Base-by-base conservation (phyloP, 2,113 vertebrate species). In the Eudyptes chrysolophus region DNA sequence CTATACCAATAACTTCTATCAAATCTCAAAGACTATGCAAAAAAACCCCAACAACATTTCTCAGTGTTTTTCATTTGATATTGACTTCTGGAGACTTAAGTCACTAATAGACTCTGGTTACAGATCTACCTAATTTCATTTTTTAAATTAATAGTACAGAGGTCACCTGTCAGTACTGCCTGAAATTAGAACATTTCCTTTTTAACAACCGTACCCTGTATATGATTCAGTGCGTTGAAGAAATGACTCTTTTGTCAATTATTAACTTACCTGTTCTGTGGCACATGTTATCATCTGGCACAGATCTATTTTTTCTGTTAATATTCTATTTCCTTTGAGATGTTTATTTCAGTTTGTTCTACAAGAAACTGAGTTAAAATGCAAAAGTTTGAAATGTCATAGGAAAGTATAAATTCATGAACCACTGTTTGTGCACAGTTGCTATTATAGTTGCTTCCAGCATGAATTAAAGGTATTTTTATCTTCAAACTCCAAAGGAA, bases 281-380 rank as follows among this genome's bases (percentile, higher is more conserved):
- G 69, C 87, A 66, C 81, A 95, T 92, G 94, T 97, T 96, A 96
- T 94, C 79, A 65, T 93, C 87, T 97, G 92, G 96, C 97, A 97
- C 93, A 27, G 54, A 97, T 95, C 66, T 97, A 90, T 42, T 96
- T 96, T 97, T 97, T 97, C 95, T 76, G 70, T 94, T 98, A 98
- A 97, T 97, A 84, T 97, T 97, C 98, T 75, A 97, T 95, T 95
- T 94, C 89, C 85, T 89, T 92, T 88, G 88, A 97, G 96, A 96
- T 77, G 29, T 54, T 90, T 55, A 84, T 88, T 96, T 76, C 65
- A 60, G 64, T 96, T 94, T 93, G 51, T 66, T 96, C 90, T 72
- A 27, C 64, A 94, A 82, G 87, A 87, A 95, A 85, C 42, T 27
- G 49, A 93, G 61, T 86, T 83, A 61, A 86, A 79, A 84, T 40